phyloP scores from a whole-genome alignment of 2,888 invertebrate genomes.

The Amiota mariae region DNA sequence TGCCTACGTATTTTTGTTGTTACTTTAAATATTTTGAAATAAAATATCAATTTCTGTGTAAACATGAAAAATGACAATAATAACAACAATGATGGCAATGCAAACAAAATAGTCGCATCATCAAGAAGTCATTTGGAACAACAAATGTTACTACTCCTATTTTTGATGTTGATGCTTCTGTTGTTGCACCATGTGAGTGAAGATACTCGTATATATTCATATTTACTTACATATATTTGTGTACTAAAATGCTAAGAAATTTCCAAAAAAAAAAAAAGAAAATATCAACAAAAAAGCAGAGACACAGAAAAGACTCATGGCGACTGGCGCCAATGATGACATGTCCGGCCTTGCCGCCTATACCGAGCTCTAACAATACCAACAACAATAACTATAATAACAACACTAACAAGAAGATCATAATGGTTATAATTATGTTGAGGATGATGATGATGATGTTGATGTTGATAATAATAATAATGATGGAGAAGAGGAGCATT shows the following conservation, averaged over 20 bases:
- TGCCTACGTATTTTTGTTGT: not conserved
- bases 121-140: constrained; percentile 33
- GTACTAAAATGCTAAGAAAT: constrained; percentile 35
- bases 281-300: not conserved
- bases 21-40: constrained; percentile 69
- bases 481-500: not conserved
- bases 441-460: not conserved
- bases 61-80: constrained; percentile 61
- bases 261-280: not conserved
- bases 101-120: constrained; percentile 21
- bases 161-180: constrained; percentile 21
- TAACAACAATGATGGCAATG: constrained; percentile 33
- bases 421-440: too few relatives aligned
- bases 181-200: constrained; percentile 32
- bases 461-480: not conserved
- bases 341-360: constrained; percentile 60
- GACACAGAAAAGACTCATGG: constrained; percentile 24
- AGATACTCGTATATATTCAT: constrained; percentile 12
- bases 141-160: constrained; percentile 26
- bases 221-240: too few relatives aligned
- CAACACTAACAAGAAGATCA: constrained; percentile 14
- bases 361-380: not conserved
- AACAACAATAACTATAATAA: constrained; percentile 38
- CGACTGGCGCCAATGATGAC: constrained; percentile 70
- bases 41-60: constrained; percentile 73